These are phyloP conservation scores for Stichodactyla helianthus DNA, from an alignment of 64 coral and sea anemone species.

Conservation along the genomic window DNA sequence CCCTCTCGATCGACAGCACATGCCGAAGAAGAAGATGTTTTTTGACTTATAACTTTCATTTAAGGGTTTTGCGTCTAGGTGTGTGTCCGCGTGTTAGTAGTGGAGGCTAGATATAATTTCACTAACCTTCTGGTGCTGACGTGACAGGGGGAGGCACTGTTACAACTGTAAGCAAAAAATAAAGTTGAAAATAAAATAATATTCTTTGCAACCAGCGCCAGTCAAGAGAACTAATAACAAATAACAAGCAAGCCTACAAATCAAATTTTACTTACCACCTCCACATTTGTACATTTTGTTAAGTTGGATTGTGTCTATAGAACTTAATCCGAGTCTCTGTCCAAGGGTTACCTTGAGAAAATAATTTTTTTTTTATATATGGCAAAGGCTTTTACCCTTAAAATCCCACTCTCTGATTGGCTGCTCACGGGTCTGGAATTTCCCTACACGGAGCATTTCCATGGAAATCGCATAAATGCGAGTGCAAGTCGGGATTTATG, in stretches of 20 bases:
- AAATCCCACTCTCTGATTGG: no score
- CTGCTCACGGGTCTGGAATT: no score
- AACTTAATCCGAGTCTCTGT: conserved; percentile 7
- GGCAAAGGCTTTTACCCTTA: no score
- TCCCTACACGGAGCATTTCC: no score
- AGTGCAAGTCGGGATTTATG: no score
- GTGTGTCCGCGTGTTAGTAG: no score
- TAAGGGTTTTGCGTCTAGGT: no score
- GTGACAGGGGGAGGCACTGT: not conserved
- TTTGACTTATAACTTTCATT: no score
- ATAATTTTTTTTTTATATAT: not conserved
- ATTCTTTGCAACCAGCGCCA: not conserved
- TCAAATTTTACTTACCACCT: not conserved
- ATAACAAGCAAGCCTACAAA: not conserved
- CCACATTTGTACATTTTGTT: conserved; percentile 30
- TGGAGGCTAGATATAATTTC: no score
- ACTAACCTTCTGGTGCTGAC: not conserved
- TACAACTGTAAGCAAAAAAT: not conserved
- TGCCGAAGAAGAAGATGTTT: no score
- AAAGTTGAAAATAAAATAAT: not conserved
- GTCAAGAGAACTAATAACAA: not conserved
- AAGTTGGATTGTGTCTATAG: conserved; percentile 18
- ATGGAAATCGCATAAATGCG: no score
- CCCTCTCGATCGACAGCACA: no score
- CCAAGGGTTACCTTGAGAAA: conserved; percentile 33